phyloP scores from a whole-genome alignment of 2,113 vertebrate species.

The Tor tambroides region DNA sequence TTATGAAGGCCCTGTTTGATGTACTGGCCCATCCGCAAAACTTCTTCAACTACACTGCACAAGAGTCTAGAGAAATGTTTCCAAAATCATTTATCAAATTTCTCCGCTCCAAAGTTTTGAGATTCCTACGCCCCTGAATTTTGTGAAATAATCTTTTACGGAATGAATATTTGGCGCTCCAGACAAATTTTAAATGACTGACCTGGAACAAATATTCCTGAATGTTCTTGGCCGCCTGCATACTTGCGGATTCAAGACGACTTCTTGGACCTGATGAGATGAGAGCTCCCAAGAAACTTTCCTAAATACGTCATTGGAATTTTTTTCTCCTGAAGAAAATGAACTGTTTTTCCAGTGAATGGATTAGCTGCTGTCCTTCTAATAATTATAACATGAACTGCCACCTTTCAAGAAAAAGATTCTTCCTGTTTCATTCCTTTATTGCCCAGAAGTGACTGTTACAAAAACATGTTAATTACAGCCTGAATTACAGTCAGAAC shows the following conservation, averaged over 20 bases:
- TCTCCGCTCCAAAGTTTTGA: constrained; percentile 94
- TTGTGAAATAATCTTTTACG: constrained; percentile 54
- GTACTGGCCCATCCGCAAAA: constrained; percentile 97
- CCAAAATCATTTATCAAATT: constrained; percentile 97
- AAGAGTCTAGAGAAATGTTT: constrained; percentile 99
- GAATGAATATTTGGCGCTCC: constrained; percentile 43
- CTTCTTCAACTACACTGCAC: constrained; percentile 99
- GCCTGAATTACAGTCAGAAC: background rate
- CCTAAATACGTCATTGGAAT: background rate
- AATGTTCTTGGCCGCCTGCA: constrained; percentile 49
- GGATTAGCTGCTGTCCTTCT: constrained; percentile 17
- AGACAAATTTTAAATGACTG: constrained; percentile 42
- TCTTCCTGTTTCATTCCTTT: constrained; percentile 16
- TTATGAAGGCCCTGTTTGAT: constrained; percentile 96
- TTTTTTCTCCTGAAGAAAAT: constrained; percentile 28
- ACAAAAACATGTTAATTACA: background rate
- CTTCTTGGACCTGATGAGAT: background rate
- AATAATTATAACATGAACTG: background rate
- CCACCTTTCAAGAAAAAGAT: background rate
- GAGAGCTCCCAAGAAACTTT: constrained; percentile 9
- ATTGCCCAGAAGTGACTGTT: background rate
- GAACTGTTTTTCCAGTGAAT: constrained; percentile 8
- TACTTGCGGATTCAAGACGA: background rate
- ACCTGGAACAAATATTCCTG: constrained; percentile 51
- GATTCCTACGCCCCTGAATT: constrained; percentile 91